Base-by-base conservation (phyloP, 2,113 vertebrate species). In the Loxodonta africana region DNA sequence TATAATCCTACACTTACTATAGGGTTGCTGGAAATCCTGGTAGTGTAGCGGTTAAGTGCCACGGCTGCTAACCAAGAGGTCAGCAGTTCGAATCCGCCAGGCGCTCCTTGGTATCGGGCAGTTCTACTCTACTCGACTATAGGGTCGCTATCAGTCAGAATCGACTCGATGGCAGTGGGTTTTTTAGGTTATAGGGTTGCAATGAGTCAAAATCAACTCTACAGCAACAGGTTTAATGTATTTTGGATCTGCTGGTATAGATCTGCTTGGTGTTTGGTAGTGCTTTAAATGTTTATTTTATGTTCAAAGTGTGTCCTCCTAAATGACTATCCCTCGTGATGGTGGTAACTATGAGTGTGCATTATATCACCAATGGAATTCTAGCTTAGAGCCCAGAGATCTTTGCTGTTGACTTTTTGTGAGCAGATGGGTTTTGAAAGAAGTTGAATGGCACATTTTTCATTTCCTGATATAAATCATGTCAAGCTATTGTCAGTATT, bases 361-460 rank as follows among this genome's bases (percentile, higher is more conserved):
- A 6, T 62, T 76, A 93, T 93, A 41, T 78, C 28, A 69, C 8
- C 83, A 87, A 86, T 9, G 83, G 53, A 83, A 95, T 86, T 95
- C 74, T 78, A n/a, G 30, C 60, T 91, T 30, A 87, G 30, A 89
- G 67, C 20, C 18, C 62, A 26, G 88, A 92, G 74, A 78, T 10
- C 69, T 85, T 76, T 96, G 83, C 46, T 91, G 41, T 44, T 71
- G 63, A 76, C 28, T 62, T 95, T 95, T 57, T 93, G 69, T 71
- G 63, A 69, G 65, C 63, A 96, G 57, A 62, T 8, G 21, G 69
- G 48, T 90, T 96, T 89, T 96, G 69, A 92, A 95, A 90, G 69
- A 91, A 89, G 48, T 21, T 12, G 10, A 92, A 93, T 90, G 63
- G 90, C 44, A 91, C 83, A 30, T 88, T 91, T 90, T 93, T 95